Evolutionary conservation across 1,140 invertebrate genomes (phyloP), one percentile per base, ranked within the genome.

Genomic region (Grapholita molesta): DNA sequence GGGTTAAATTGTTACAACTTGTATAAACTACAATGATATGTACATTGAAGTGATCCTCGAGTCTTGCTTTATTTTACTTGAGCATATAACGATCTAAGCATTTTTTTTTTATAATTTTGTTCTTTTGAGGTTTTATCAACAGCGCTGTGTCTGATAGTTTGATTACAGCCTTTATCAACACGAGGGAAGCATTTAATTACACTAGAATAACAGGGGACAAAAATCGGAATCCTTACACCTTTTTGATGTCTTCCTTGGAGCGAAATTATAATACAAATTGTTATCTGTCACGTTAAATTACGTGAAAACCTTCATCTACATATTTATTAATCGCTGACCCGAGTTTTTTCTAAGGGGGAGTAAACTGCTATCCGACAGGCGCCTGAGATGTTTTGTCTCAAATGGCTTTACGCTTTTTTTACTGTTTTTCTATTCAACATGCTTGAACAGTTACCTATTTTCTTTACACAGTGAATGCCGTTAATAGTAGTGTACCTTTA

Each of bases 261-360:
- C 35, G 23, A 53, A 79, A 83, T 83, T 84, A 80, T 73, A 81
- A 84, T 88, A 83, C 72, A 82, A 86, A 86, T 82, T 77, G 79
- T 76, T 82, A 75, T 73, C 67, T 78, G 76, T 72, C 70, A 70
- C 66, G 73, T 73, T 82, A 75, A 87, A 89, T 86, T 79, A 81
- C 73, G 76, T 77, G 83, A 83, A 82, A 70, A 80, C 82, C 70
- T 71, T 67, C 74, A 80, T 85, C 74, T 85, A 69, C 85, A 87
- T 87, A 85, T 82, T 87, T 77, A 87, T 85, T 77, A 74, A 74
- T 76, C 71, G 71, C 66, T 79, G 73, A 75, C 70, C 71, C 66
- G 53, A 28, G 24, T 61, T 61, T 61, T 61, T 28, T 3, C 32
- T 25, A 57, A 25, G 55, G 28, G 21, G 24, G 30, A 61, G 55